Conservation (phyloP, 1,140 invertebrate genomes). For the Cotesia glomerata region DNA sequence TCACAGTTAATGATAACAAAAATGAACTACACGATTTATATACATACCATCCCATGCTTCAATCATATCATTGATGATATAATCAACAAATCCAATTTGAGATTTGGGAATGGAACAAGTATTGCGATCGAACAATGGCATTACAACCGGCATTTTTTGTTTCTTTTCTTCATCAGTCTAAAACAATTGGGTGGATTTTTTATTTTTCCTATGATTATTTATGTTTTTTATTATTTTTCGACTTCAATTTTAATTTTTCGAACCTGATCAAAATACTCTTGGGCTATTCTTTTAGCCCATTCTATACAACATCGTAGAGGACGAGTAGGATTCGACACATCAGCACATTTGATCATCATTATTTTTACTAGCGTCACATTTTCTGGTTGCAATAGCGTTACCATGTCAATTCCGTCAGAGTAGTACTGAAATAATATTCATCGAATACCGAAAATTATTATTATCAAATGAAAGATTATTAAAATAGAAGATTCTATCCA, state of each 20-base stretch:
- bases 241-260: constrained; percentile 3
- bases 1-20: background rate
- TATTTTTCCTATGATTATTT: background rate
- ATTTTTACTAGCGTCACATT: constrained; percentile 85
- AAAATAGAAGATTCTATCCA: too few relatives aligned
- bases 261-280: constrained; percentile 91
- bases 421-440: constrained; percentile 41
- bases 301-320: constrained; percentile 84
- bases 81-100: constrained; percentile 96
- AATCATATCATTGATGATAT: constrained; percentile 96
- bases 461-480: background rate
- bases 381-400: constrained; percentile 70
- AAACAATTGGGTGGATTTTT: constrained; percentile 29
- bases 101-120: constrained; percentile 95
- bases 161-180: constrained; percentile 93
- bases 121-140: constrained; percentile 94
- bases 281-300: constrained; percentile 87
- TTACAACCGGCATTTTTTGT: constrained; percentile 85
- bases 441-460: background rate
- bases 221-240: background rate
- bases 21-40: constrained; percentile 24
- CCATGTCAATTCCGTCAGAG: constrained; percentile 60
- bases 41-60: constrained; percentile 92
- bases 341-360: constrained; percentile 97
- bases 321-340: constrained; percentile 92